These are phyloP conservation scores for Rhingia rostrata DNA, from an alignment of 2,888 invertebrate genomes.

Conservation along the genomic window DNA sequence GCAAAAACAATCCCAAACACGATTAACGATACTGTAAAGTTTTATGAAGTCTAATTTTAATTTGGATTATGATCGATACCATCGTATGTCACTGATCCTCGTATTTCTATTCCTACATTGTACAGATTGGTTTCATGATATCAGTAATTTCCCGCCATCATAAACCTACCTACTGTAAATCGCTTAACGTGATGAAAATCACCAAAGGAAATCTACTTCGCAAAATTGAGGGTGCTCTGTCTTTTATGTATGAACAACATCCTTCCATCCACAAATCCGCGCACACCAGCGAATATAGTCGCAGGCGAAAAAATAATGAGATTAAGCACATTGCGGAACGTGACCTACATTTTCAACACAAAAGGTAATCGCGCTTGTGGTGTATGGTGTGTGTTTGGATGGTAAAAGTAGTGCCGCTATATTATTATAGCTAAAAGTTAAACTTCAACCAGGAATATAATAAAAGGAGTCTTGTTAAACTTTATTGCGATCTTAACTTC, in stretches of 20 bases:
- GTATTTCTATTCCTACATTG: too few species aligned
- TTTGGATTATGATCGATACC: too few species aligned
- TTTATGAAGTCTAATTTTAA: too few species aligned
- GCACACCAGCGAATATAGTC: slow-evolving; percentile 4
- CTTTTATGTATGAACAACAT: neutral
- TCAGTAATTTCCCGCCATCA: neutral
- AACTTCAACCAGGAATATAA: slow-evolving; percentile 29
- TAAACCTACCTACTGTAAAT: slow-evolving; percentile 14
- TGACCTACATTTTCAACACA: slow-evolving; percentile 59
- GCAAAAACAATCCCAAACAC: too few species aligned
- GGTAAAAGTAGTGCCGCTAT: slow-evolving; percentile 4
- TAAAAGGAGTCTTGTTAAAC: slow-evolving; percentile 40
- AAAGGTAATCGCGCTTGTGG: slow-evolving; percentile 47
- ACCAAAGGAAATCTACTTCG: slow-evolving; percentile 17
- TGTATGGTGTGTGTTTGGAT: neutral
- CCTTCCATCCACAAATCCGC: neutral
- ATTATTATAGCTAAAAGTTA: slow-evolving; percentile 7
- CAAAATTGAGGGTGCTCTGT: neutral
- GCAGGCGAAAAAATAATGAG: slow-evolving; percentile 40
- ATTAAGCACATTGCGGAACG: slow-evolving; percentile 64
- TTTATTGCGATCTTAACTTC: slow-evolving; percentile 54
- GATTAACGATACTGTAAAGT: too few species aligned
- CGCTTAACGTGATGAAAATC: slow-evolving; percentile 3
- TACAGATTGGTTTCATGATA: neutral
- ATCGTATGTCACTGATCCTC: too few species aligned